A percentile compares a stretch with the other conserved stretches of the same genome.
phyloP scores from a whole-genome alignment of 2,888 invertebrate genomes.

The Plagiodera versicolora region DNA sequence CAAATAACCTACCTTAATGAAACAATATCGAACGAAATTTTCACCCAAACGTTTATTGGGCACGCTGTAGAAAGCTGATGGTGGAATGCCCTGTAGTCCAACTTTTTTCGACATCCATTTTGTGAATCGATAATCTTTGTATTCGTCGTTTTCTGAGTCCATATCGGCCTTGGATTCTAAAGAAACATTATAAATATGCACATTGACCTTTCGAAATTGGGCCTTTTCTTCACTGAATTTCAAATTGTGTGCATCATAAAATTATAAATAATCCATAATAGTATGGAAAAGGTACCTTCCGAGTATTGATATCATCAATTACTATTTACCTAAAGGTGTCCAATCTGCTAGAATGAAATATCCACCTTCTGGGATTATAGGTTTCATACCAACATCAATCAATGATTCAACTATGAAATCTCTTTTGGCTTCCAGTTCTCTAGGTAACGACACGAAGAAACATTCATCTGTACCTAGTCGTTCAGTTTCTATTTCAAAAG shows the following conservation, averaged over 20 bases:
- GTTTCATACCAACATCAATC: conserved; percentile 80
- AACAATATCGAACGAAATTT: conserved; percentile 89
- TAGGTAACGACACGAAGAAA: conserved; percentile 77
- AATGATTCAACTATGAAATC: conserved; percentile 78
- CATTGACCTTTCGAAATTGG: background rate
- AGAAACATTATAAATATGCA: conserved; percentile 34
- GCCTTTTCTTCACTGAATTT: too few species aligned
- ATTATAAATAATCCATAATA: too few species aligned
- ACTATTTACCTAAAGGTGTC: conserved; percentile 66
- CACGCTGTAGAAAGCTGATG: conserved; percentile 87
- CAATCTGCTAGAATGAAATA: conserved; percentile 98
- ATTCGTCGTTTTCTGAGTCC: conserved; percentile 67
- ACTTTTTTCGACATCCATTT: conserved; percentile 94
- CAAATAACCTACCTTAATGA: conserved; percentile 73
- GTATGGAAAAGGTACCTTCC: too few species aligned
- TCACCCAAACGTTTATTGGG: conserved; percentile 80
- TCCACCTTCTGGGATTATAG: conserved; percentile 93
- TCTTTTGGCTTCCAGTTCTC: conserved; percentile 75
- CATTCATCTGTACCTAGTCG: conserved; percentile 74
- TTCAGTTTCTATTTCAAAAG: conserved; percentile 82
- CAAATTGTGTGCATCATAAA: too few species aligned
- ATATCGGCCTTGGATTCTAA: conserved; percentile 69
- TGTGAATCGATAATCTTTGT: conserved; percentile 88
- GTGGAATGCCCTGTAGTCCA: conserved; percentile 91
- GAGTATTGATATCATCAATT: background rate